Base-by-base conservation (phyloP, 2,888 invertebrate species). In the Cephus spinipes region DNA sequence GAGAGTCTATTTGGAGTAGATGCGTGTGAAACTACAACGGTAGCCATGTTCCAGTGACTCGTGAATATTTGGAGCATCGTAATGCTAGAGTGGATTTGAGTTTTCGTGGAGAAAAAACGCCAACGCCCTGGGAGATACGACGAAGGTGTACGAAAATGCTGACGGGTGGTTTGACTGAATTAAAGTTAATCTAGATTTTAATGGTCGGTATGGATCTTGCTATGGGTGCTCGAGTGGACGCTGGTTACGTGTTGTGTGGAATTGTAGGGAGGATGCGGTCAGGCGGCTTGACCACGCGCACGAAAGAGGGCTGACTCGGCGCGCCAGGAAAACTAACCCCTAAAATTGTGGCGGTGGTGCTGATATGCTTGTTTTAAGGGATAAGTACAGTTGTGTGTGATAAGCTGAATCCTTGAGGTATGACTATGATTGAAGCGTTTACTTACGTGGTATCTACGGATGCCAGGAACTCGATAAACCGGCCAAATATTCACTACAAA, bases 401-500 rank as follows among this genome's bases (percentile, higher is more conserved):
- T 55, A 23, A 55, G 40, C 40, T 55, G 15, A 23, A 55, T 9
- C 23, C 6, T 55, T 9, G 23, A 23, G 40, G 40, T 23, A 55
- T 23, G 1, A 68, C 69, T 35, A 11, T 34, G 35, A 31, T 33
- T 30, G 3, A 33, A n/a, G 0, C 36, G 73, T 71, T 30, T 9
- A 85, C 86, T 87, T 79, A 86, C 86, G 76, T 74, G 75, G 31
- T 12, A 74, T 79, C 35, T 74, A 76, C 76, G 33, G 75, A 36
- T 69, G 31, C 77, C 77, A 73, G 74, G 80, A 81, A 83, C 79
- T 81, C 81, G 69, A 80, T 82, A 83, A 82, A 86, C 83, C 81
- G 83, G 83, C 87, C 84, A 81, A 87, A 87, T 86, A 87, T 81
- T 84, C 85, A 84, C 85, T 85, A 88, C 87, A 87, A 87, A 87